Conservation (phyloP, 2,113 vertebrate species). For the Callorhinus ursinus region DNA sequence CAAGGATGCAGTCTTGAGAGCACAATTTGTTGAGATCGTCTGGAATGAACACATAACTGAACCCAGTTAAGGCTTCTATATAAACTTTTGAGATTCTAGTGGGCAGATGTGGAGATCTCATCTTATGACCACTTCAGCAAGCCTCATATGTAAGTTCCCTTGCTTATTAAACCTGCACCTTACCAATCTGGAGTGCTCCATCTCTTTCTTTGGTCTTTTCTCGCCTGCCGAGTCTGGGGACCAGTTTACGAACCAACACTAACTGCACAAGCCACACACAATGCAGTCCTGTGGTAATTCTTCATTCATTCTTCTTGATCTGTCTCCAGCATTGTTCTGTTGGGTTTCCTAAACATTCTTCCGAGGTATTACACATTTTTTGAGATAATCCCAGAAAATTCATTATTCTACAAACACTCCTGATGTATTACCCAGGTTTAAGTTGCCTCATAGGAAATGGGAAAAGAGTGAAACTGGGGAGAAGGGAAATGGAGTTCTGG, state of each 20-base stretch:
- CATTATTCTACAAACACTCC: neutral
- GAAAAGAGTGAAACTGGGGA: neutral
- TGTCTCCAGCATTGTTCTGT: neutral
- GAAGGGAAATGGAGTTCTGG: neutral
- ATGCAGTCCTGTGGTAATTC: neutral
- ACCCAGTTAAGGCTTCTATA: neutral
- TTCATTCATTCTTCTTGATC: neutral
- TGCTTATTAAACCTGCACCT: neutral
- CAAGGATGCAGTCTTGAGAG: neutral
- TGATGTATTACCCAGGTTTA: neutral
- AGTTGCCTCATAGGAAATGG: neutral
- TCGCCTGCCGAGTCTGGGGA: neutral
- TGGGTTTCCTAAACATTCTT: neutral
- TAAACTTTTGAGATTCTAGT: neutral
- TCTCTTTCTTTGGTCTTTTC: neutral
- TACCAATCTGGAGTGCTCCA: neutral
- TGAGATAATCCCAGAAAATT: neutral
- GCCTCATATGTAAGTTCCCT: neutral
- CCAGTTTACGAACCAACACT: neutral
- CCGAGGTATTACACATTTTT: neutral
- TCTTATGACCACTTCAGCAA: neutral
- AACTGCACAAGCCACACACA: neutral
- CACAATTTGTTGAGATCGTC: neutral
- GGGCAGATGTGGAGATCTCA: neutral
- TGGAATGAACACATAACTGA: neutral